Conservation (phyloP, 2,113 vertebrate species). For the Callipepla squamata region DNA sequence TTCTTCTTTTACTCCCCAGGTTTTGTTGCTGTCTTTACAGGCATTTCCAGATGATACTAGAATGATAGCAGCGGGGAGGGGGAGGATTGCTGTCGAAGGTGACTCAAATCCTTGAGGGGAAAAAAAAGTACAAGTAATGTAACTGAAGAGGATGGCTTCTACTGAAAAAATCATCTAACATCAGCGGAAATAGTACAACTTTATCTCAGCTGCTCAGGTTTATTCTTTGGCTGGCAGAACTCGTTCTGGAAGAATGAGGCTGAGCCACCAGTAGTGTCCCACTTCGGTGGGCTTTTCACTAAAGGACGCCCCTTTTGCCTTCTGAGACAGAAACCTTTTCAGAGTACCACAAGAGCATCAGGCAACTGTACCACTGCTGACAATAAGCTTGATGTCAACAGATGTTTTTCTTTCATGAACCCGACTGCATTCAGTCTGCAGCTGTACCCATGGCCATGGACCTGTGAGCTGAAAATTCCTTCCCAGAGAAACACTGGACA, state of each 20-base stretch:
- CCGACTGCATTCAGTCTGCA: not conserved
- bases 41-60: not conserved
- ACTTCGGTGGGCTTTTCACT: not conserved
- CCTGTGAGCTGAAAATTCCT: not conserved
- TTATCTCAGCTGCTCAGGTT: conserved; percentile 32
- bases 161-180: not conserved
- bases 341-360: not conserved
- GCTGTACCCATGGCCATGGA: not conserved
- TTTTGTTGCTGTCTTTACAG: conserved; percentile 19
- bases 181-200: not conserved
- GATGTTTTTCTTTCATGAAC: not conserved
- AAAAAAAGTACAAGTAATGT: not conserved
- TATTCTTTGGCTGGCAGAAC: not conserved
- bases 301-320: not conserved
- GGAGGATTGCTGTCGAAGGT: not conserved
- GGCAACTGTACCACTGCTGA: not conserved
- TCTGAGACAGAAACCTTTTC: not conserved
- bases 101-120: not conserved
- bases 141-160: not conserved
- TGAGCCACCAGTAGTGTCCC: not conserved
- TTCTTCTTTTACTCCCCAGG: not conserved
- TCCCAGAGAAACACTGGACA: not conserved
- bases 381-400: not conserved
- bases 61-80: not conserved
- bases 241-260: not conserved